phyloP scores from a whole-genome alignment of 2,797 vertebrate genomes.

The Gallinago solitaria region DNA sequence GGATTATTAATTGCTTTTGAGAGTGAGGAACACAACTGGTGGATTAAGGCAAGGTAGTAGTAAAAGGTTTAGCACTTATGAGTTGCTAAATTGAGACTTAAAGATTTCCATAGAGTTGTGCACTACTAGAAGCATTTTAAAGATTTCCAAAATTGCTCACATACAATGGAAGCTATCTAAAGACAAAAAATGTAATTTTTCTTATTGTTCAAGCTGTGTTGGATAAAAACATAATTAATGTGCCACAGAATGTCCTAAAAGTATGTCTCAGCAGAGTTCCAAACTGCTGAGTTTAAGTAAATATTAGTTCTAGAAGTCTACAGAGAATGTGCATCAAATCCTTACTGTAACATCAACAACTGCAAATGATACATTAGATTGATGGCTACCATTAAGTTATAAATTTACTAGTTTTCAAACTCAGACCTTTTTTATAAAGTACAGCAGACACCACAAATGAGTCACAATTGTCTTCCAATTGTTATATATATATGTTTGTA shows the following conservation, averaged over 20 bases:
- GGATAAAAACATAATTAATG: not conserved
- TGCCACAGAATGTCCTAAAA: not conserved
- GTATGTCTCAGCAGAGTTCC: not conserved
- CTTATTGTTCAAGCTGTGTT: not conserved
- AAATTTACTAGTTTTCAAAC: not conserved
- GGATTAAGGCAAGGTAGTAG: not conserved
- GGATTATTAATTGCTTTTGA: not conserved
- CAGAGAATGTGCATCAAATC: not conserved
- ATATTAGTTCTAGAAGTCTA: not conserved
- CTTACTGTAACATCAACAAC: not conserved
- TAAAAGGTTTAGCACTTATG: not conserved
- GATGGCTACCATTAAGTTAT: not conserved
- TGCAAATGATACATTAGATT: not conserved
- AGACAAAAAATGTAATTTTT: not conserved
- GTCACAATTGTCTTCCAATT: not conserved
- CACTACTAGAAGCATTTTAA: not conserved
- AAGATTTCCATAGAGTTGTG: not conserved
- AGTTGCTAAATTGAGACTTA: not conserved
- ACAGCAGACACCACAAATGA: not conserved
- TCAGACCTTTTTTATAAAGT: not conserved
- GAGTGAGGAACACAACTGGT: not conserved
- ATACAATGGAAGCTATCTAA: not conserved
- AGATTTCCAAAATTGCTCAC: not conserved
- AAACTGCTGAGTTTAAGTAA: not conserved
- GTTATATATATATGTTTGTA: not conserved